phyloP scores from a whole-genome alignment of 92 coral and sea anemone genomes.

The Virgularia gustaviana region DNA sequence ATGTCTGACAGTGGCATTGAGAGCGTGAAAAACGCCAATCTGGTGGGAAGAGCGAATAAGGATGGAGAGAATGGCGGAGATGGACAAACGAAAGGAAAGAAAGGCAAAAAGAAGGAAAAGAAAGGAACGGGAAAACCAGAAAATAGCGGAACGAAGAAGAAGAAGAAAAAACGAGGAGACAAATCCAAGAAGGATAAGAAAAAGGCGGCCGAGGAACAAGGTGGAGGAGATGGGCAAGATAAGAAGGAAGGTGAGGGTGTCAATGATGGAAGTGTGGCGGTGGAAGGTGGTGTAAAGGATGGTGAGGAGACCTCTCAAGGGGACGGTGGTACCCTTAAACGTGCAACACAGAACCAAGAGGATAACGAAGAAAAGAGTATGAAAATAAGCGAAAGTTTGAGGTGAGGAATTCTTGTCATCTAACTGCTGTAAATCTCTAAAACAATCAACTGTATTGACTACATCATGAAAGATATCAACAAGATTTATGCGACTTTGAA shows the following conservation, averaged over 20 bases:
- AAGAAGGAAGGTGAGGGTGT: background rate
- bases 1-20: slow-evolving; percentile 49
- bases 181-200: slow-evolving; percentile 20
- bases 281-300: no score
- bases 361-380: no score
- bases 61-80: background rate
- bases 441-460: background rate
- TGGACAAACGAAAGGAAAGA: slow-evolving; percentile 13
- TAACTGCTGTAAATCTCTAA: background rate
- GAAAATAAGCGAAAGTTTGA: slow-evolving; percentile 80
- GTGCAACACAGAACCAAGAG: no score
- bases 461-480: no score
- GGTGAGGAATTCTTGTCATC: slow-evolving; percentile 51
- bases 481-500: no score
- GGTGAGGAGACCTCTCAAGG: no score
- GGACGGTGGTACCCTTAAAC: no score
- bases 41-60: slow-evolving; percentile 14
- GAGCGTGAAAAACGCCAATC: slow-evolving; percentile 63
- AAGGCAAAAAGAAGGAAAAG: slow-evolving; percentile 30
- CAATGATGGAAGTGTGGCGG: background rate
- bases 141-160: slow-evolving; percentile 15
- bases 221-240: slow-evolving; percentile 8
- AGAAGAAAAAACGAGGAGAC: slow-evolving; percentile 16
- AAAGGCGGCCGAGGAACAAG: slow-evolving; percentile 6
- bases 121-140: slow-evolving; percentile 21